phyloP scores from a whole-genome alignment of 2,113 vertebrate genomes.

The Emydocephalus ijimae region DNA sequence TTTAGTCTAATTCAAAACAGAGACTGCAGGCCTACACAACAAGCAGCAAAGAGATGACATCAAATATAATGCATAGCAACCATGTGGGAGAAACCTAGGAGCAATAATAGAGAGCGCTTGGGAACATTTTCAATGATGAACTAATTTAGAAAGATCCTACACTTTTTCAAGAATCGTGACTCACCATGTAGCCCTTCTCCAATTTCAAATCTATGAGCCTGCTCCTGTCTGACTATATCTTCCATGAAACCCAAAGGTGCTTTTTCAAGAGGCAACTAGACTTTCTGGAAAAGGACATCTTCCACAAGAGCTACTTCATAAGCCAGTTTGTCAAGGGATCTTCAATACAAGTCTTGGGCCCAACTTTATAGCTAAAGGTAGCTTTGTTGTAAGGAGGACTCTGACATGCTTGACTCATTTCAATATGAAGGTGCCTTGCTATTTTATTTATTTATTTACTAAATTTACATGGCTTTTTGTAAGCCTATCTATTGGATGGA shows the following conservation, averaged over 20 bases:
- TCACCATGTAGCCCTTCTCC: fast-evolving
- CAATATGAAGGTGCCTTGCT: neutral
- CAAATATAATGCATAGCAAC: neutral
- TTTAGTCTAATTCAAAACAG: neutral
- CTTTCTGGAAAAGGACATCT: neutral
- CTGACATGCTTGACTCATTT: neutral
- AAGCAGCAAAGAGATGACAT: neutral
- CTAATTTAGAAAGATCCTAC: slow-evolving; percentile 33
- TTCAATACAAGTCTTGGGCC: fast-evolving
- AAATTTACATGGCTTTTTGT: neutral
- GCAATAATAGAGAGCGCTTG: slow-evolving; percentile 4
- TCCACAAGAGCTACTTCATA: neutral
- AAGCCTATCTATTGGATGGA: neutral
- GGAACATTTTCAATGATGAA: slow-evolving; percentile 26
- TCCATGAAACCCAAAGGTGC: neutral
- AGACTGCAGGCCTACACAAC: neutral
- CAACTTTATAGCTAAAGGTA: neutral
- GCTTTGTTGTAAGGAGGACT: neutral
- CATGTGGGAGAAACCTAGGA: neutral
- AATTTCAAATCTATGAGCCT: slow-evolving; percentile 13
- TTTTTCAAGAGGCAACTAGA: too few species aligned
- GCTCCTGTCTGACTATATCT: fast-evolving
- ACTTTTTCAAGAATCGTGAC: slow-evolving; percentile 35
- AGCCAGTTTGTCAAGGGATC: fast-evolving
- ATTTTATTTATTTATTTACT: neutral